Base-by-base conservation (phyloP, 2,888 invertebrate species). In the Alcis repandata region DNA sequence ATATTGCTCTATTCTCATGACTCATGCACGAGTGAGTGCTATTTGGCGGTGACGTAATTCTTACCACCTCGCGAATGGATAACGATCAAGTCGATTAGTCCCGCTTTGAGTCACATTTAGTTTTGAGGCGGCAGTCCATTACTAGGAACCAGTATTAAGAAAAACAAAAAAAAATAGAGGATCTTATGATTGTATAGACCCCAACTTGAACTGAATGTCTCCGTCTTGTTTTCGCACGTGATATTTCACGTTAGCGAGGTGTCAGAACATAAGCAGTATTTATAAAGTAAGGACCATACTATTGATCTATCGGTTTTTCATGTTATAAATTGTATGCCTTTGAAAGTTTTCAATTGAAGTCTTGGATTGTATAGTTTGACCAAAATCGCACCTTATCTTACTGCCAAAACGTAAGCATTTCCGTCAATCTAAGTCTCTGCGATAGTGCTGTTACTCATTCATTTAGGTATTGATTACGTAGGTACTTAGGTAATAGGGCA, bases 41-140 rank as follows among this genome's bases (percentile, higher is more conserved):
- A 36, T 43, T 38, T 60, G 40, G n/a, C 11, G 27, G 51, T 69
- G 67, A 62, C 60, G 62, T 33, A 63, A 67, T 61, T 40, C 48
- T 33, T 65, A 63, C 33, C 59, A 52, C 15, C 53, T 56, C 58
- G 49, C 54, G 61, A 53, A 63, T 41, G 4, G 43, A 33, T 54
- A 38, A 45, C 36, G 45, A 19, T 45, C 45, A 40, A 13, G 46
- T 46, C 58, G 40, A 58, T 46, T 40, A 36, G 45, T 27, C 22
- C 20, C 33, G 20, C n/a, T 32, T 38, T 63, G 43, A 51, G 20
- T 56, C 38, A 54, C 10, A 17, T 40, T 40, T 13, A 10, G 19
- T 62, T 20, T 45, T 45, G n/a, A 27, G 15, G 19, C 36, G 19
- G 19, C 4, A 9, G 17, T 51, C 17, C 2, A 4, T n/a, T 6